phyloP scores from a whole-genome alignment of 2,888 invertebrate genomes.

The Hirudinaria manillensis region DNA sequence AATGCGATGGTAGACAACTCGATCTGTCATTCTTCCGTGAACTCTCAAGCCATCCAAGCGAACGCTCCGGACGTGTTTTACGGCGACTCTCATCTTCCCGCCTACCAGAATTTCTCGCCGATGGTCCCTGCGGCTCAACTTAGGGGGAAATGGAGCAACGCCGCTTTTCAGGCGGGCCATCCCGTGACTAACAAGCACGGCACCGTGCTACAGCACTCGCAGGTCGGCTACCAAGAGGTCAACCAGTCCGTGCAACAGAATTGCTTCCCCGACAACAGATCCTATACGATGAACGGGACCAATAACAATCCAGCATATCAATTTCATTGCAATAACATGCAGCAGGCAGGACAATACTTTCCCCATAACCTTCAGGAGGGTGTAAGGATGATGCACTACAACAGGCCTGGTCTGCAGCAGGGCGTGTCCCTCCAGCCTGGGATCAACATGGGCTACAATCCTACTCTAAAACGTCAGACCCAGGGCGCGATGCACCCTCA shows the following conservation, averaged over 20 bases:
- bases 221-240: not conserved
- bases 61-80: constrained; percentile 2
- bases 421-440: too few species aligned
- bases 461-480: too few species aligned
- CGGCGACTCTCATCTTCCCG: not conserved
- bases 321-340: constrained; percentile 1
- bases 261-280: not conserved
- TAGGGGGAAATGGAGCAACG: not conserved
- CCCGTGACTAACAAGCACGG: not conserved
- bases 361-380: not conserved
- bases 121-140: not conserved
- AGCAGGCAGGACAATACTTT: not conserved
- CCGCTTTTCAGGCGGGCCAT: not conserved
- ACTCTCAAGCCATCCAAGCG: not conserved
- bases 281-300: not conserved
- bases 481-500: not conserved
- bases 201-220: not conserved
- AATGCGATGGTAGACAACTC: not conserved
- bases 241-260: not conserved
- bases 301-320: not conserved
- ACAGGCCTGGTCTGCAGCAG: not conserved
- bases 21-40: not conserved
- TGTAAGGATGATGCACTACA: constrained; percentile 1
- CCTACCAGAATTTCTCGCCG: not conserved
- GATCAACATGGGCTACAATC: not conserved